Percentiles rank a stretch among this genome's conserved stretches.
phyloP scores from a whole-genome alignment of 2,113 vertebrate genomes.

The Gasterosteus nipponicus region DNA sequence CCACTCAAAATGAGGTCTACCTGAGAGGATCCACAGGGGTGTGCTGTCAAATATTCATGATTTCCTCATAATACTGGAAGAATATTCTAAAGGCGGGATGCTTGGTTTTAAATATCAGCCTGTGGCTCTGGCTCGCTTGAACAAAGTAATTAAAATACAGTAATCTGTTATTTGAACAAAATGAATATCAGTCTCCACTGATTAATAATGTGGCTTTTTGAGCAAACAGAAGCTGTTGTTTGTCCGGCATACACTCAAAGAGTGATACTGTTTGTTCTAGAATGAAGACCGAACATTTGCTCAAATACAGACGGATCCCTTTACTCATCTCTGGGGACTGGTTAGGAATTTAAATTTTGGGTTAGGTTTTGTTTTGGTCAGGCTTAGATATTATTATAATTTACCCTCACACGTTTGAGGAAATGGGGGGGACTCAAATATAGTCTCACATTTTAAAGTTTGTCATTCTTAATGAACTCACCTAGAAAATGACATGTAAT shows the following conservation, averaged over 20 bases:
- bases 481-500: not conserved
- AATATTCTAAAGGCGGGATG: constrained; percentile 30
- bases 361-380: not conserved
- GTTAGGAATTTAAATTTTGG: not conserved
- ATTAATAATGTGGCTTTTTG: constrained; percentile 23
- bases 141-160: constrained; percentile 27
- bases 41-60: constrained; percentile 46
- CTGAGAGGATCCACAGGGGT: constrained; percentile 30
- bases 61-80: constrained; percentile 30
- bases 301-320: not conserved
- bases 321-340: not conserved
- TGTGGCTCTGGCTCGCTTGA: constrained; percentile 23
- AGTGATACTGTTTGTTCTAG: constrained; percentile 12
- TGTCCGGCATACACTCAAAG: constrained; percentile 6
- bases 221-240: constrained; percentile 45
- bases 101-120: constrained; percentile 20
- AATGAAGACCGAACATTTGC: constrained; percentile 14
- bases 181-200: constrained; percentile 37
- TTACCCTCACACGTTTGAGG: not conserved
- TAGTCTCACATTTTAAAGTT: not conserved
- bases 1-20: constrained; percentile 51
- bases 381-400: not conserved
- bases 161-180: constrained; percentile 47
- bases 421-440: not conserved
- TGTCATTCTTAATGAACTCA: not conserved